Evolutionary conservation across 2,113 vertebrate genomes (phyloP), one percentile per base, ranked within the genome.

Genomic region (Hippopotamus amphibius): DNA sequence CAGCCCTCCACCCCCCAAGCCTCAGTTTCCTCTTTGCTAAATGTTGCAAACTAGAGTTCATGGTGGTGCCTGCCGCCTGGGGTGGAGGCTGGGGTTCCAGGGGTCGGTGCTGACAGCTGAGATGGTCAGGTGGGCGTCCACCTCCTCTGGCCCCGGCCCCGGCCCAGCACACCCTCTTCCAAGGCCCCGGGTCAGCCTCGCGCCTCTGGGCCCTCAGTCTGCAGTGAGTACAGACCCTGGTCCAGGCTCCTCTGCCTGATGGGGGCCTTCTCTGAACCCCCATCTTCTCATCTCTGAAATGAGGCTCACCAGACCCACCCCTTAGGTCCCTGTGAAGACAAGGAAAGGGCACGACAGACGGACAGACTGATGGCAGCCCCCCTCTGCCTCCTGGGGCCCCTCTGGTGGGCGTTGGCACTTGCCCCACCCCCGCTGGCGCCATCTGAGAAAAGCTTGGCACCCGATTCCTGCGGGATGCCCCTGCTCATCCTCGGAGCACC

Each of bases 41-140:
- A 0, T 65, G 43, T 80, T 55, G 53, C 7, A 7, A 57, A 80
- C 21, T 7, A 22, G 83, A 14, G 15, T 41, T 37, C 41, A 11
- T 24, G 3, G 41, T 14, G 66, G 81, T 4, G 13, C 55, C 33
- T 37, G 43, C 2, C 21, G 41, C 43, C 13, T 17, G 41, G 53
- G 26, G 97, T 97, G 96, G 96, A 57, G 37, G 97, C 93, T 84
- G 89, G 37, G 81, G 28, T 65, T 57, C 86, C 57, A 41, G 46
- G 17, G 33, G 21, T 24, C 21, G 19, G 76, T 11, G 17, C 28
- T 77, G 63, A n/a, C 33, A 24, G 30, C 59, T 30, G 6, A 30
- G 50, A 28, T 43, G 66, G 16, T 24, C 24, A 2, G n/a, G 65
- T 2, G 7, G 59, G 68, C 68, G 8, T 48, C 11, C 21, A 0